phyloP scores from a whole-genome alignment of 2,888 invertebrate species.

The Acleris laterana region DNA sequence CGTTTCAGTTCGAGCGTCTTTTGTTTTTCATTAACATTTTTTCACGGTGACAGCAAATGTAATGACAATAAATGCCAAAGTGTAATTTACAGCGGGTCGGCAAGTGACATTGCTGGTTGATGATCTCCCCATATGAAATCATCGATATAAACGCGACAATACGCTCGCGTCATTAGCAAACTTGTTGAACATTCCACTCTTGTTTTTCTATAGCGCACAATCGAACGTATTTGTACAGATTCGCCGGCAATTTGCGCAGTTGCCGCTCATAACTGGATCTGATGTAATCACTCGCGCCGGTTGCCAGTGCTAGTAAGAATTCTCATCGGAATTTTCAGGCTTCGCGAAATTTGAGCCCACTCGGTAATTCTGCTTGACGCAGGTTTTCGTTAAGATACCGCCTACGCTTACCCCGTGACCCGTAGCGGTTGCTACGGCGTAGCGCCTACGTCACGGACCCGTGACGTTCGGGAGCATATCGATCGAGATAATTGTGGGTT shows the following conservation, averaged over 20 bases:
- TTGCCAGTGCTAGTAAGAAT: conserved; percentile 25
- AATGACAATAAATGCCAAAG: conserved; percentile 8
- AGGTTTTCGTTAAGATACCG: conserved; percentile 43
- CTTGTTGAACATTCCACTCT: conserved; percentile 61
- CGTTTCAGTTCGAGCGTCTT: neutral
- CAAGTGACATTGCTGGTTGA: conserved; percentile 63
- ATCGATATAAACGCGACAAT: conserved; percentile 62
- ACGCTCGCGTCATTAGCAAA: conserved; percentile 60
- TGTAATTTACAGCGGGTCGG: conserved; percentile 46
- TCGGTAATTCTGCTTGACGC: conserved; percentile 51
- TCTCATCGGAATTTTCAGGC: conserved; percentile 37
- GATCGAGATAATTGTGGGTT: conserved; percentile 34
- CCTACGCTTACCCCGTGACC: conserved; percentile 61
- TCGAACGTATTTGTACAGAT: conserved; percentile 73
- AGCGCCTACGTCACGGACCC: conserved; percentile 66
- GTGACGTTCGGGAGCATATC: conserved; percentile 50
- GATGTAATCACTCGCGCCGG: conserved; percentile 59
- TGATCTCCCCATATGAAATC: conserved; percentile 68
- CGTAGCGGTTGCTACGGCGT: conserved; percentile 52
- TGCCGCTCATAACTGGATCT: conserved; percentile 50
- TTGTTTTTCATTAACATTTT: neutral
- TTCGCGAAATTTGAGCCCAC: conserved; percentile 51
- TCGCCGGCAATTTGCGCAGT: conserved; percentile 74
- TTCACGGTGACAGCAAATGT: too few relatives aligned
- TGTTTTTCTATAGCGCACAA: conserved; percentile 62